A percentile compares a stretch with the other conserved stretches of the same genome.
Evolutionary conservation across 2,797 vertebrate species (phyloP).

Genomic region (Anguilla pacifica): DNA sequence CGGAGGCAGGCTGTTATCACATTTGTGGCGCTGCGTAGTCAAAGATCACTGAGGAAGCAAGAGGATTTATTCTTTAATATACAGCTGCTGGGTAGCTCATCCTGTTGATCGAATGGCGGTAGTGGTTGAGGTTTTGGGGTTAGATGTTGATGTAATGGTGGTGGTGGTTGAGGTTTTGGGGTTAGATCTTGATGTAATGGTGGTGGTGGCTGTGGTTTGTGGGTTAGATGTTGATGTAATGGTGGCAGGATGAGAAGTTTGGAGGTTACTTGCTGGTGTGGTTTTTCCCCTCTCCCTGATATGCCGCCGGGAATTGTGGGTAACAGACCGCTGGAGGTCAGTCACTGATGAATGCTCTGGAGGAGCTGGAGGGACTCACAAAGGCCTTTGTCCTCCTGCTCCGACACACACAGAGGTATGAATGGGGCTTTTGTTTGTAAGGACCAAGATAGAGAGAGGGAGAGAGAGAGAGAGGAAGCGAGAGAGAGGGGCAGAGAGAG

Average conservation of each 20-base stretch:
- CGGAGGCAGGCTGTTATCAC: not conserved
- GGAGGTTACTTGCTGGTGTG: constrained; percentile 17
- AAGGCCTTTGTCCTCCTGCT: constrained; percentile 78
- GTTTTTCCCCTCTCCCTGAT: constrained; percentile 12
- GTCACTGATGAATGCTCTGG: constrained; percentile 5
- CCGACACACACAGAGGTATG: constrained; percentile 73
- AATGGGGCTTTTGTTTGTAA: constrained; percentile 90
- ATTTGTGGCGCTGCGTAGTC: not conserved
- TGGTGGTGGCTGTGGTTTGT: not conserved
- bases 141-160: not conserved
- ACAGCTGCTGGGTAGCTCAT: too few species aligned
- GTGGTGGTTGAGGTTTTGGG: not conserved
- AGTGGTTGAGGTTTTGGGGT: not conserved
- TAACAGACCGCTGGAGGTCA: constrained; percentile 32
- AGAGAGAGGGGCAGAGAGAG: too few species aligned
- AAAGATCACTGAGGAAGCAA: not conserved
- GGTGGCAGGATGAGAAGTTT: not conserved
- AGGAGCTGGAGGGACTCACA: constrained; percentile 53
- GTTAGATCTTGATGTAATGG: not conserved
- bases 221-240: constrained; percentile 27
- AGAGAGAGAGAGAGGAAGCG: constrained; percentile 55
- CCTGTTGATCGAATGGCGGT: too few species aligned
- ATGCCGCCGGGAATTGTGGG: constrained; percentile 20
- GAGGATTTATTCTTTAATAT: too few species aligned
- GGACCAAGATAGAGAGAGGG: constrained; percentile 71